Conservation (phyloP, 2,797 vertebrate genomes). For the Dromococcyx pavoninus region DNA sequence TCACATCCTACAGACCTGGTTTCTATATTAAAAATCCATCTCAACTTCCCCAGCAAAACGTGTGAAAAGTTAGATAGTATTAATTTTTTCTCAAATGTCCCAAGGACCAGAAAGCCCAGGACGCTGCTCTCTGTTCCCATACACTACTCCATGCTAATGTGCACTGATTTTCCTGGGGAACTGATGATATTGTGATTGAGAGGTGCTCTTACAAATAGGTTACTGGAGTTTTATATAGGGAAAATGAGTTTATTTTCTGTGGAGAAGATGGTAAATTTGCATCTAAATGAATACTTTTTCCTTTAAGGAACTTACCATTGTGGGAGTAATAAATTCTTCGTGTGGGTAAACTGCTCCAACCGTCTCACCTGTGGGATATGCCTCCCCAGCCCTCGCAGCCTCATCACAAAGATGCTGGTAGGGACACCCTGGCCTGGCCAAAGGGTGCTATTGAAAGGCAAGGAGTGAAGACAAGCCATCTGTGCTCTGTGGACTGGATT, state of each 20-base stretch:
- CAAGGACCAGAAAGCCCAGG: not conserved
- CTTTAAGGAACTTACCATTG: slow-evolving; percentile 19
- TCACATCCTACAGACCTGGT: not conserved
- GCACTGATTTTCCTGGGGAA: not conserved
- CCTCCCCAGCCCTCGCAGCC: not conserved
- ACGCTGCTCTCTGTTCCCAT: not conserved
- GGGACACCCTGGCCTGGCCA: not conserved
- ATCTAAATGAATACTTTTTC: not conserved
- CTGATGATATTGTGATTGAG: not conserved
- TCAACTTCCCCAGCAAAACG: not conserved
- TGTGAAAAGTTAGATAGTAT: not conserved
- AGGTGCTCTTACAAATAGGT: not conserved
- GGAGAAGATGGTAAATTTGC: not conserved
- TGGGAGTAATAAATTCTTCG: not conserved
- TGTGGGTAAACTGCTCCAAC: rapidly evolving
- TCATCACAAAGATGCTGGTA: not conserved
- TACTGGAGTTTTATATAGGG: not conserved
- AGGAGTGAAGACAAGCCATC: not conserved
- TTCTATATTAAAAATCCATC: slow-evolving; percentile 16
- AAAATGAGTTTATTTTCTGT: slow-evolving; percentile 15
- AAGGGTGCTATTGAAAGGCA: not conserved
- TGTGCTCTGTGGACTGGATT: not conserved
- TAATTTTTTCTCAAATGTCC: not conserved
- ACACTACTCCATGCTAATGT: not conserved
- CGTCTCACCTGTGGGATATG: not conserved